Percentiles rank a stretch among this genome's conserved stretches.
Evolutionary conservation across 1,140 invertebrate species (phyloP).

Genomic region (Papilio helenus): DNA sequence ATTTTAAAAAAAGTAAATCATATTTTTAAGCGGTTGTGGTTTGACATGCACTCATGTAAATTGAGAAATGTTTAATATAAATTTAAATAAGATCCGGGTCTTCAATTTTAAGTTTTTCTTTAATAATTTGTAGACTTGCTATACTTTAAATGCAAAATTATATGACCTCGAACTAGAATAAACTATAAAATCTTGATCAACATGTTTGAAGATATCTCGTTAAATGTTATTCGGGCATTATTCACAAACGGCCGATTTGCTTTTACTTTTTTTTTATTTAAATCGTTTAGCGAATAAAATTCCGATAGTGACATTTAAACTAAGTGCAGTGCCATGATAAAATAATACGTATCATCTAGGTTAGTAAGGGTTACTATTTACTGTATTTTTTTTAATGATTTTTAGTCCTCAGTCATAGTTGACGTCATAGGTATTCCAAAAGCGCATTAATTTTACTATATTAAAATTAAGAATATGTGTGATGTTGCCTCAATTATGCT

Average conservation of each 20-base stretch:
- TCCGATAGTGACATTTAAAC: neutral
- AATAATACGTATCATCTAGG: neutral
- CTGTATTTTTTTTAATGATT: neutral
- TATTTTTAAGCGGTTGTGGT: neutral
- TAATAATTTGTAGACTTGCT: slow-evolving; percentile 26
- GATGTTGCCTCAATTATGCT: neutral
- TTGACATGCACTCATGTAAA: neutral
- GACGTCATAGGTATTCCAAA: neutral
- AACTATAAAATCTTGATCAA: slow-evolving; percentile 27
- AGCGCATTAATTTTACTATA: neutral
- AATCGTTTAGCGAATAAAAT: slow-evolving; percentile 3
- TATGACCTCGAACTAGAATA: slow-evolving; percentile 37
- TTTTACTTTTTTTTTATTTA: slow-evolving; percentile 16
- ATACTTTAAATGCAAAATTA: slow-evolving; percentile 38
- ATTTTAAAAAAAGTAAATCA: neutral
- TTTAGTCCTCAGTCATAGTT: neutral
- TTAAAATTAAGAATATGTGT: no score
- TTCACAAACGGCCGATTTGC: slow-evolving; percentile 9
- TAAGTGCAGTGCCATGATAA: neutral
- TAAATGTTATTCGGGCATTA: slow-evolving; percentile 20
- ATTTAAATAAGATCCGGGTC: slow-evolving; percentile 22
- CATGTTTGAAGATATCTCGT: slow-evolving; percentile 10
- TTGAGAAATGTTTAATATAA: neutral
- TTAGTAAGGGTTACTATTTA: neutral
- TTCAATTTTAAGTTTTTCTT: slow-evolving; percentile 29